These are phyloP conservation scores for Peromyscus californicus DNA, from an alignment of 2,113 vertebrate genomes.

Conservation along the genomic window DNA sequence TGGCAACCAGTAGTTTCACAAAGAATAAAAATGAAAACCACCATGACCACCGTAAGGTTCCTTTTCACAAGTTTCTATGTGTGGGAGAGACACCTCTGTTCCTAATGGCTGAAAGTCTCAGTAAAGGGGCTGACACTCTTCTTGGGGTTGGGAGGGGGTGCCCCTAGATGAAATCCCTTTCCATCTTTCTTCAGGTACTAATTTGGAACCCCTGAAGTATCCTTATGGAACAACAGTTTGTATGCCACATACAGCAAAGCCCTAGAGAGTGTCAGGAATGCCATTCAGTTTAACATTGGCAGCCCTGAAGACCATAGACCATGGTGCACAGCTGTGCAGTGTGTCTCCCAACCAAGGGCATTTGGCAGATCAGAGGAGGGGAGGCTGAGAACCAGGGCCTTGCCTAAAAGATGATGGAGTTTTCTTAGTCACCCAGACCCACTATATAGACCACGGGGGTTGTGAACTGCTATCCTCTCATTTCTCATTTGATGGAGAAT, in stretches of 20 bases:
- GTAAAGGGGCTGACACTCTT: neutral
- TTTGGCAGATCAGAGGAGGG: neutral
- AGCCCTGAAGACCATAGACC: neutral
- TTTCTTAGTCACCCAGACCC: constrained; percentile 8
- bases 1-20: constrained; percentile 51
- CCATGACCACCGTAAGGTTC: constrained; percentile 58
- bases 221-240: neutral
- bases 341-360: neutral
- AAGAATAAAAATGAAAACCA: constrained; percentile 77
- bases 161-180: neutral
- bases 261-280: neutral
- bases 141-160: neutral
- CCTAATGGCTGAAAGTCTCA: neutral
- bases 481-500: neutral
- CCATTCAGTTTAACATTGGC: neutral
- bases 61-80: constrained; percentile 57
- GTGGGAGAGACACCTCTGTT: constrained; percentile 32
- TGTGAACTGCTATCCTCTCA: neutral
- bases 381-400: neutral
- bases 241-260: neutral
- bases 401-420: neutral
- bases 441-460: neutral
- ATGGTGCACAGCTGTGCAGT: neutral
- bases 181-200: neutral
- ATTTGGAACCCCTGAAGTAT: neutral